Conservation (phyloP, 2,888 invertebrate species). For the Labia minor region DNA sequence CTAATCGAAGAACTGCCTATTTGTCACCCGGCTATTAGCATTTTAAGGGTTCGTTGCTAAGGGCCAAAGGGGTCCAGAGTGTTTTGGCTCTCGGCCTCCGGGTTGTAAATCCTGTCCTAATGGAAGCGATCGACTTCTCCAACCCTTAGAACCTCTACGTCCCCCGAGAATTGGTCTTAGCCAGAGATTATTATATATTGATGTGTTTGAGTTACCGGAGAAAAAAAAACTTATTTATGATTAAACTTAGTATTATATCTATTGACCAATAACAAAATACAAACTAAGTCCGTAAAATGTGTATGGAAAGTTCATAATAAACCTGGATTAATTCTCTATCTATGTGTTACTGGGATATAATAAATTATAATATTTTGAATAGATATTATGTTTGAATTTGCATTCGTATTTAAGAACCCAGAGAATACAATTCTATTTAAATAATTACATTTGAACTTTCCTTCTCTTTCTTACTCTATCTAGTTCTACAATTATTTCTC, state of each 20-base stretch:
- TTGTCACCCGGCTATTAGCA: conserved; percentile 5
- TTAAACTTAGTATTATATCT: not conserved
- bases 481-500: too few species aligned
- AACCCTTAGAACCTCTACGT: not conserved
- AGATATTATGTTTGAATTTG: too few species aligned
- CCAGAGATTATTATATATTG: conserved; percentile 1
- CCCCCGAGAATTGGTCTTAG: not conserved
- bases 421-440: too few species aligned
- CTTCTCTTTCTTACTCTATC: too few species aligned
- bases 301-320: too few species aligned
- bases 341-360: too few species aligned
- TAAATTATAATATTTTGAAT: too few species aligned
- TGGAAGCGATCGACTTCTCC: not conserved
- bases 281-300: too few species aligned
- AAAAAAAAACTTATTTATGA: not conserved
- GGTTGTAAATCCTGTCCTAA: conserved; percentile 7
- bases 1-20: not conserved
- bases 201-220: not conserved
- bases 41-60: not conserved
- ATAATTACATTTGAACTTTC: too few species aligned
- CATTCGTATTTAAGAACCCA: too few species aligned
- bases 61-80: not conserved
- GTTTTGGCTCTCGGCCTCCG: conserved; percentile 2
- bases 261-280: too few species aligned
- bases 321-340: too few species aligned